Percentiles rank a stretch among this genome's conserved stretches.
Conservation (phyloP, 2,888 invertebrate genomes). For the Lomographa bimaculata region DNA sequence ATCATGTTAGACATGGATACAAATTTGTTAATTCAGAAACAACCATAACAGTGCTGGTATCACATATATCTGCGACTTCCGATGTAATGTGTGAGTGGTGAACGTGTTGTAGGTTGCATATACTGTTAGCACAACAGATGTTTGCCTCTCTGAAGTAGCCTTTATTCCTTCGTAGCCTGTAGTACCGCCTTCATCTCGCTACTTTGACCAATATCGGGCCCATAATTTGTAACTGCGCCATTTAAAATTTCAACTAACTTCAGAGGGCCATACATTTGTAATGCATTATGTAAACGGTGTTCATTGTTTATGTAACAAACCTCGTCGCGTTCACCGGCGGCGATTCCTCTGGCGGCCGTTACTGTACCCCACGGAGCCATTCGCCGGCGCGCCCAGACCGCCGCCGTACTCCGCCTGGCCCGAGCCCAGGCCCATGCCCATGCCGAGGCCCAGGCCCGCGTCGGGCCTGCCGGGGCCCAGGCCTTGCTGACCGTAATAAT, state of each 20-base stretch:
- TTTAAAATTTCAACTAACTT: too few species aligned
- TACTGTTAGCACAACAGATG: too few species aligned
- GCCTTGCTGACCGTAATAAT: constrained; percentile 60
- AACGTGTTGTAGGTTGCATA: constrained; percentile 20
- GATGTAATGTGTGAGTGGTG: constrained; percentile 26
- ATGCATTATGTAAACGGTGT: too few species aligned
- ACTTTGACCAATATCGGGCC: too few species aligned
- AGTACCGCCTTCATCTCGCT: too few species aligned
- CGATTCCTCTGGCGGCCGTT: constrained; percentile 81
- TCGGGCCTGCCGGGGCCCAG: constrained; percentile 62
- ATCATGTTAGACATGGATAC: constrained; percentile 12
- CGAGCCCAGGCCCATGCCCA: constrained; percentile 58
- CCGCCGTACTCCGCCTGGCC: constrained; percentile 62
- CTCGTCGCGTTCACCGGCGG: constrained; percentile 77
- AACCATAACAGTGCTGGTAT: constrained; percentile 4
- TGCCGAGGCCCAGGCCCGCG: constrained; percentile 55
- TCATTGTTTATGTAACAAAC: constrained; percentile 80
- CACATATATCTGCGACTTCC: too few species aligned
- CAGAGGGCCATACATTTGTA: too few species aligned
- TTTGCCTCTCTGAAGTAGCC: too few species aligned
- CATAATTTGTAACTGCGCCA: too few species aligned
- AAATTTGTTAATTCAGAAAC: constrained; percentile 15
- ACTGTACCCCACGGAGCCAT: constrained; percentile 79
- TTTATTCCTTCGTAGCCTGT: too few species aligned
- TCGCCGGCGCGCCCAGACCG: constrained; percentile 61